Base-by-base conservation (phyloP, 92 coral and sea anemone genomes). In the Phenganax subtilis region DNA sequence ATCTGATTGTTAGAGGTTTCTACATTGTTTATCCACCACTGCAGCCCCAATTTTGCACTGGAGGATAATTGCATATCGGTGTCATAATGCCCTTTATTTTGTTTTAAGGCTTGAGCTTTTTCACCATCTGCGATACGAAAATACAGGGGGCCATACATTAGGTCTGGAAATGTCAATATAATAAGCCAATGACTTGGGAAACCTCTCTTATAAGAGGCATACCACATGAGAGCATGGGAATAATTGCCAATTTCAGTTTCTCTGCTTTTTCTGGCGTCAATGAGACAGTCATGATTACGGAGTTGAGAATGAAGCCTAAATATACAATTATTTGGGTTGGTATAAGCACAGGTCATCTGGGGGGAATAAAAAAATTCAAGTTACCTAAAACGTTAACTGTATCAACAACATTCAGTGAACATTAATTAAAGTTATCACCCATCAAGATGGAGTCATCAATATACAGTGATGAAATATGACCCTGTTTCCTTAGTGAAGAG, bases 371-470 rank as follows among this genome's bases (percentile, higher is more conserved):
- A 77, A 88, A 86, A 74, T 87, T 85, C 51, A 88, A 80, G 6
- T 75, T 79, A 65, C 47, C 25, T 51, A 86, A 82, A 29, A 85
- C 16, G 44, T 51, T 17, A 17, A 85, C 83, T 16, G 90, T 89
- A 53, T 87, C 77, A 55, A 65, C 31, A 9, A 59, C 8, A 59
- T 59, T 59, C 12, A 25, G 6, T 59, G 65, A 16, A 54, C 92
- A 87, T 81, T 89, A 88, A 52, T 20, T 83, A 77, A 63, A 81
- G 25, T 88, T 55, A 20, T 85, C 88, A 8, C 92, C 89, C 76
- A 82, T 77, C 28, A 89, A 85, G 20, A 59, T 59, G 25, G 25
- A 20, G 25, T 20, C 25, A 20, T 20, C 25, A 20, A 84, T 88
- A 37, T 88, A 88, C 8, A 86, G 78, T n/a, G 88, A 85, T 30